phyloP scores from a whole-genome alignment of 2,113 vertebrate species.

The Haplochromis vanheusdeni region DNA sequence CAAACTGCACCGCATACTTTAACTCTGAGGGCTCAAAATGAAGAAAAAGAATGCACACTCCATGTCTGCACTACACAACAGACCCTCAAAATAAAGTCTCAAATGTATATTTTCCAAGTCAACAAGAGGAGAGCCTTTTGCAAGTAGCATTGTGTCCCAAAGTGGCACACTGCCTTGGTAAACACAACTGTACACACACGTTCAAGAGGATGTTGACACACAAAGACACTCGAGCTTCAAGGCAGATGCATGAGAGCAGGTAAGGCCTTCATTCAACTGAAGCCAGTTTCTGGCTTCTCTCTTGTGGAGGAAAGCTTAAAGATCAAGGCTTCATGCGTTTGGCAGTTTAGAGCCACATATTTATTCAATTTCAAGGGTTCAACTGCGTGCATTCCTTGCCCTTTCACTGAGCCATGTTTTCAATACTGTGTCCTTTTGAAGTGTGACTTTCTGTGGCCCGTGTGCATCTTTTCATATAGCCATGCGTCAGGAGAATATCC shows the following conservation, averaged over 20 bases:
- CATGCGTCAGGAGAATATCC: neutral
- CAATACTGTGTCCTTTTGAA: constrained; percentile 21
- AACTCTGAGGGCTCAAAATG: neutral
- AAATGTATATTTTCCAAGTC: neutral
- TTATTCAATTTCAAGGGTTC: constrained; percentile 50
- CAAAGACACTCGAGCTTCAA: neutral
- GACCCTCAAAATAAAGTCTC: neutral
- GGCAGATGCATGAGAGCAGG: neutral
- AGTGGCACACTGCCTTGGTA: neutral
- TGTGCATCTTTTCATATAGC: neutral
- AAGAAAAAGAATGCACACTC: neutral
- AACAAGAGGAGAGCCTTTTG: neutral
- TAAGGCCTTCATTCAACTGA: neutral
- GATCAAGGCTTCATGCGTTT: constrained; percentile 37
- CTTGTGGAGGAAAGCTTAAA: constrained; percentile 27
- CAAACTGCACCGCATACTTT: neutral
- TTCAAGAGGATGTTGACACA: neutral
- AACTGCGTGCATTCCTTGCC: constrained; percentile 14
- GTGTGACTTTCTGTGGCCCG: neutral
- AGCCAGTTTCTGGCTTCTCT: constrained; percentile 6
- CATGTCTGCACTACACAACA: neutral
- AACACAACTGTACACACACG: constrained; percentile 3
- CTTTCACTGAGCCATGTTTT: constrained; percentile 13
- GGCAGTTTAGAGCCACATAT: constrained; percentile 25
- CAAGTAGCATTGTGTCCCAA: neutral